Evolutionary conservation across 1,140 invertebrate genomes (phyloP), one percentile per base, ranked within the genome.

Genomic region (Aporrectodea caliginosa): DNA sequence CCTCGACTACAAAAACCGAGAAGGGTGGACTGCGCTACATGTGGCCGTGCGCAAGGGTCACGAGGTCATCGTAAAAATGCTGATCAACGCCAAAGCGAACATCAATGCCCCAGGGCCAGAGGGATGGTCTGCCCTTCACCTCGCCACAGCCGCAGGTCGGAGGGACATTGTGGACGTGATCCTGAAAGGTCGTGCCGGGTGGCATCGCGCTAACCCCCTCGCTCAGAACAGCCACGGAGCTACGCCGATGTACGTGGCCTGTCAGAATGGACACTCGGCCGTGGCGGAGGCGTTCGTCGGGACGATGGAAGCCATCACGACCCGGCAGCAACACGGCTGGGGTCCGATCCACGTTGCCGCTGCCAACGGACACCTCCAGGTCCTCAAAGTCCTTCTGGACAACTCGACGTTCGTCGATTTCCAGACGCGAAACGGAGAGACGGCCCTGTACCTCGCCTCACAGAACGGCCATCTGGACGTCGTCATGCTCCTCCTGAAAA

Each of bases 21-120:
- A 27, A 2, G 79, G 79, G 0, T 80, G 79, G 79, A 79, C 77
- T 29, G 58, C 79, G 22, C 69, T 80, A 22, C 79, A 80, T 27
- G 69, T 78, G 34, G 76, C 79, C n/a, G 76, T 79, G 16, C 22
- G 22, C 35, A 69, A 77, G 43, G 73, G 78, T 32, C 35, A 75
- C 78, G 16, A 30, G 29, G 34, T n/a, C 69, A 73, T 79, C 12
- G 73, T 79, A 31, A n/a, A 68, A 16, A 35, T 79, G 32, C 78
- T 79, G 16, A 29, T 79, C 22, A 29, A 30, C 2, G 35, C 14
- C 71, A 35, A 43, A 22, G 78, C 78, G 16, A 71, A 79, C 73
- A 71, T 79, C n/a, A 79, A 79, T 35, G 78, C 72, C 34, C 16
- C 27, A 2, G 78, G 78, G 22, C 78, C 78, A 31, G 14, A 30